A percentile compares a stretch with the other conserved stretches of the same genome.
phyloP scores from a whole-genome alignment of 2,113 vertebrate genomes.

The Pyrgilauda ruficollis region DNA sequence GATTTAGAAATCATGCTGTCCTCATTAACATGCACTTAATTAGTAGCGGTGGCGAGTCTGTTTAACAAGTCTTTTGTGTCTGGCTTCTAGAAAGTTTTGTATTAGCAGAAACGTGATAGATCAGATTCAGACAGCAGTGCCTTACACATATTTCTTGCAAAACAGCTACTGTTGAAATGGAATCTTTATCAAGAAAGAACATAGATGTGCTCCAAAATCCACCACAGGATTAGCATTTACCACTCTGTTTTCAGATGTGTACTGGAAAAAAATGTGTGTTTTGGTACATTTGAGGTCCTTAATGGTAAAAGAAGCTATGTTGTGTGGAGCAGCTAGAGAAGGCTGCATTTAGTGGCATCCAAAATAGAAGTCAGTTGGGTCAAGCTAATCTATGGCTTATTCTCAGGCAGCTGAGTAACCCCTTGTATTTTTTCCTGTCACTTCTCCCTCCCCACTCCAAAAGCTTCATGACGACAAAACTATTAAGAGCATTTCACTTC shows the following conservation, averaged over 20 bases:
- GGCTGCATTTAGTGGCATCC: not conserved
- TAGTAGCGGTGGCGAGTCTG: not conserved
- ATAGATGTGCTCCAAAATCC: not conserved
- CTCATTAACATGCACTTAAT: not conserved
- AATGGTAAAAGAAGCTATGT: not conserved
- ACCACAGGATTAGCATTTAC: not conserved
- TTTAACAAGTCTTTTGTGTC: not conserved
- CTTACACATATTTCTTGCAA: not conserved
- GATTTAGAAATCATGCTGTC: not conserved
- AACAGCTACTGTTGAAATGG: not conserved
- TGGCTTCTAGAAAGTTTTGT: not conserved
- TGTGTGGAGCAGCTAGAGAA: not conserved
- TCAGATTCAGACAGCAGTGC: not conserved
- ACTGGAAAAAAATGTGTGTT: not conserved
- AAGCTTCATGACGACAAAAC: not conserved
- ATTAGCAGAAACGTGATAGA: not conserved
- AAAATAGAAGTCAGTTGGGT: not conserved
- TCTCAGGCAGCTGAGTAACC: not conserved
- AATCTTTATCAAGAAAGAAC: not conserved
- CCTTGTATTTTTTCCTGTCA: not conserved
- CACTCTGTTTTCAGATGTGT: not conserved
- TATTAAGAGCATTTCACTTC: not conserved
- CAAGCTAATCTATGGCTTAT: not conserved
- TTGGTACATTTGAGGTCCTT: not conserved
- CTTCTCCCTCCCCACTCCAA: not conserved